phyloP scores from a whole-genome alignment of 2,113 vertebrate genomes.

The Phasianus colchicus region DNA sequence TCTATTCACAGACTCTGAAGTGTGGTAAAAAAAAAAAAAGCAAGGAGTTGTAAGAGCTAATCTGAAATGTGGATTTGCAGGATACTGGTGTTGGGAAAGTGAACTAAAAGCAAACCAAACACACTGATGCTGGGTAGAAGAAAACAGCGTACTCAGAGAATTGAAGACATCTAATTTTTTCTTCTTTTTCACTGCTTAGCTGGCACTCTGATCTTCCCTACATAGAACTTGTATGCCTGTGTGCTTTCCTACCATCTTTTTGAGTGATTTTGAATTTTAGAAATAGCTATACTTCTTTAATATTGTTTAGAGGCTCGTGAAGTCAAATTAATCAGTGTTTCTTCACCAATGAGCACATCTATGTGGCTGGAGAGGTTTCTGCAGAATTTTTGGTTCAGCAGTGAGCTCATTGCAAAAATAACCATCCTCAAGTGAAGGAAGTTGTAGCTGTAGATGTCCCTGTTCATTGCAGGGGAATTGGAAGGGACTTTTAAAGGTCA shows the following conservation, averaged over 20 bases:
- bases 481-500: no score
- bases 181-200: not conserved
- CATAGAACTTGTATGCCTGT: not conserved
- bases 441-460: no score
- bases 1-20: accelerated
- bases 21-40: not conserved
- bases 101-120: not conserved
- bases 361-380: accelerated
- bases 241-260: not conserved
- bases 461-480: no score
- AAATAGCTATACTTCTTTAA: not conserved
- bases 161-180: accelerated
- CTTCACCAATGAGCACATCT: not conserved
- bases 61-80: not conserved
- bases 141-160: not conserved
- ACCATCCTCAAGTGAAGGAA: not conserved
- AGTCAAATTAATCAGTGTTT: not conserved
- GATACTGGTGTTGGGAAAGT: not conserved
- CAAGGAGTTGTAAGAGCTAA: not conserved
- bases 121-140: no score
- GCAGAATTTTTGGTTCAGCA: not conserved
- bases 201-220: not conserved
- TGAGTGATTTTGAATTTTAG: not conserved
- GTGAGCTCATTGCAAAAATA: accelerated
- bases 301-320: not conserved